phyloP scores from a whole-genome alignment of 2,797 vertebrate species.

The Hozukius guyotensis region DNA sequence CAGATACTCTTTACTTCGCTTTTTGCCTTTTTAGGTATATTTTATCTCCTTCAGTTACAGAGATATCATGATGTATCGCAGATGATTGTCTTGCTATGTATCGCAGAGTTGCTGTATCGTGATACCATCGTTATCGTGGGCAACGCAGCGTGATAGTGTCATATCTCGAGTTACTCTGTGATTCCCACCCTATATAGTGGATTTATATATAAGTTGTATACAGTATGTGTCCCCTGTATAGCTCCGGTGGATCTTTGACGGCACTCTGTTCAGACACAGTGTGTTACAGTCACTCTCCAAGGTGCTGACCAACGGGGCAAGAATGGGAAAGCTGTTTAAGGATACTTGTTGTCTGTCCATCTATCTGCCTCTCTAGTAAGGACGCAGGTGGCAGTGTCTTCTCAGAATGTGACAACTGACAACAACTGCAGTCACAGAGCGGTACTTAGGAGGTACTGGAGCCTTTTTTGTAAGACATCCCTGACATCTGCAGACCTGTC shows the following conservation, averaged over 20 bases:
- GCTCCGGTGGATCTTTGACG: not conserved
- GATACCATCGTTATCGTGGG: not conserved
- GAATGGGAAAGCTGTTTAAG: not conserved
- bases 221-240: not conserved
- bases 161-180: not conserved
- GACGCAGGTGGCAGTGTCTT: not conserved
- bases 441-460: not conserved
- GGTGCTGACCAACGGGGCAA: not conserved
- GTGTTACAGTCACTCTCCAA: not conserved
- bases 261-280: not conserved
- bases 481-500: not conserved
- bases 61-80: not conserved
- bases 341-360: not conserved
- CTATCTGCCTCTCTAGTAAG: not conserved
- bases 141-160: too few relatives aligned
- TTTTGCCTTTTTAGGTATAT: not conserved
- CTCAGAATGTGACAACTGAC: not conserved
- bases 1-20: too few relatives aligned
- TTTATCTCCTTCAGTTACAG: not conserved
- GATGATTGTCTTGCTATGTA: not conserved
- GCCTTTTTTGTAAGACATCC: not conserved
- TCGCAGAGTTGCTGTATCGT: not conserved
- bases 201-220: not conserved
- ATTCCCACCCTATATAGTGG: not conserved
- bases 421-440: not conserved